A percentile compares a stretch with the other conserved stretches of the same genome.
Conservation (phyloP, 1,140 invertebrate species). For the Agrilus planipennis region DNA sequence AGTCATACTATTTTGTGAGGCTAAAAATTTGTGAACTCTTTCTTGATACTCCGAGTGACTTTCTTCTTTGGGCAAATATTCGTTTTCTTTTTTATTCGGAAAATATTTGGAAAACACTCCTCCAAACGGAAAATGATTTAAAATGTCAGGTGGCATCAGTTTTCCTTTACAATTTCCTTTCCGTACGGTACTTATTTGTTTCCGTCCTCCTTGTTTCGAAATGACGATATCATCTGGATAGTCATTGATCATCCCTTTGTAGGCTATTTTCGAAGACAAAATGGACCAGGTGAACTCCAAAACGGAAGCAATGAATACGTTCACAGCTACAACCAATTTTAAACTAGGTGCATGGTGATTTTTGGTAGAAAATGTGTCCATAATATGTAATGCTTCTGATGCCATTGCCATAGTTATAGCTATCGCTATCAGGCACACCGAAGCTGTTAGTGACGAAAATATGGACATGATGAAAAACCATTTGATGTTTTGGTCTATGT, state of each 20-base stretch:
- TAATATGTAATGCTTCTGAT: not conserved
- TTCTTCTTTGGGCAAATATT: constrained; percentile 39
- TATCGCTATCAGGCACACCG: constrained; percentile 18
- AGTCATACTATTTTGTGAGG: too few species aligned
- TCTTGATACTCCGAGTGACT: constrained; percentile 27
- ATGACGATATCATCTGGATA: constrained; percentile 41
- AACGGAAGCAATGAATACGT: constrained; percentile 46
- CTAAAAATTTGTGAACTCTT: constrained; percentile 26
- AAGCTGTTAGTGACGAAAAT: constrained; percentile 36
- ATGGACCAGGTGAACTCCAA: constrained; percentile 47
- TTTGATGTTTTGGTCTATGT: constrained; percentile 50
- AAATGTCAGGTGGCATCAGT: constrained; percentile 36
- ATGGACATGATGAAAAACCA: constrained; percentile 44
- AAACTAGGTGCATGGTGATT: constrained; percentile 7
- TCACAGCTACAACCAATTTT: constrained; percentile 37
- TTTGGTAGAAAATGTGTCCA: constrained; percentile 3
- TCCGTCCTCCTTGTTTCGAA: constrained; percentile 34
- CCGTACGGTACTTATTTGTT: constrained; percentile 39
- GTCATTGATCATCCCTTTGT: constrained; percentile 45
- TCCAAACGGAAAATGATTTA: constrained; percentile 39
- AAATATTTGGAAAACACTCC: constrained; percentile 41
- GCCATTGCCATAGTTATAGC: constrained; percentile 6
- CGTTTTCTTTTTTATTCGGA: constrained; percentile 37
- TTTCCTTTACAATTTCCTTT: constrained; percentile 39
- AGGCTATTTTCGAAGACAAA: constrained; percentile 43